Base-by-base conservation (phyloP, 2,888 invertebrate species). In the Hedychridium roseum region DNA sequence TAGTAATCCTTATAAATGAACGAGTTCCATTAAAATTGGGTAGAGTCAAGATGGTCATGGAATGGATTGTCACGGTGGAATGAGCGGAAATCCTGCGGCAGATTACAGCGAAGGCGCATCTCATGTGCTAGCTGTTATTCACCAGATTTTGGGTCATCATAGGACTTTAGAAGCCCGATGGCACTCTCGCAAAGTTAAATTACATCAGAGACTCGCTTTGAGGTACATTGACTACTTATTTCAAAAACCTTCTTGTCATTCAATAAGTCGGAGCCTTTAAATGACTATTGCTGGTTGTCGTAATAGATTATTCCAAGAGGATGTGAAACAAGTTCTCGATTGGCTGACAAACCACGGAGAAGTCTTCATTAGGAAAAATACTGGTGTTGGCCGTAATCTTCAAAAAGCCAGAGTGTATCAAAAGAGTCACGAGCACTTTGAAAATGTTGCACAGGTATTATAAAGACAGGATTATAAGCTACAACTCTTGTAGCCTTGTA, bases 341-440 rank as follows among this genome's bases (percentile, higher is more conserved):
- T 98, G 98, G 98, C 80, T 98, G 64, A 91, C 94, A 60, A 95
- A 96, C 79, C 97, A 98, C 72, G 98, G 98, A 12, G 96, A 97
- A 82, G 95, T 95, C 14, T 98, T 98, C 80, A 85, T 98, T 40
- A 87, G 93, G 68, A 97, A 97, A 78, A 97, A 97, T 79, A 93
- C 93, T n/a, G 95, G 97, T 36, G 94, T 97, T 57, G 97, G 97
- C 47, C 86, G 95, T 66, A 96, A 95, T 82, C 84, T 97, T 64
- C 94, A 94, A 78, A 94, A 97, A 80, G 94, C 97, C 31, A 86
- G 94, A 66, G 94, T 95, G 5, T 93, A 97, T 78, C 97, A 97
- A 81, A 97, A 97, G 81, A 97, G 96, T 78, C 97, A 98, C 76
- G 95, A 97, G 80, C 97, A 97, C 80, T 98, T 98, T 78, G 97